phyloP scores from a whole-genome alignment of 2,888 invertebrate species.

The Stenoptilia bipunctidactyla region DNA sequence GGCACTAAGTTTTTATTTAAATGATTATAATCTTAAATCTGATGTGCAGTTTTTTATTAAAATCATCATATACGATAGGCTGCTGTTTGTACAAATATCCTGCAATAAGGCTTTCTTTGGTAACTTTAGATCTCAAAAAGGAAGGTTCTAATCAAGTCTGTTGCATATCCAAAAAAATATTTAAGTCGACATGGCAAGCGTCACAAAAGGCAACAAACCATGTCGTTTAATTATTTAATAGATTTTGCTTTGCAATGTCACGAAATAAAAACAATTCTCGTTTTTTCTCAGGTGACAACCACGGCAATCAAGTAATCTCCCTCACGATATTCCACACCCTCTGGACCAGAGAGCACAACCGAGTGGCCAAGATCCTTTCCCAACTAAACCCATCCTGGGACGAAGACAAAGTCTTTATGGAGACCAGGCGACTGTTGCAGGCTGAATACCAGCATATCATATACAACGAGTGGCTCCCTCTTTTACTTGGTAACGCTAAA shows the following conservation, averaged over 20 bases:
- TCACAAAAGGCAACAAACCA: too few relatives aligned
- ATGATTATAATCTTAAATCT: too few relatives aligned
- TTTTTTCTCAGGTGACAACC: conserved; percentile 74
- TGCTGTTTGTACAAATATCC: too few relatives aligned
- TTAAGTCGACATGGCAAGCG: too few relatives aligned
- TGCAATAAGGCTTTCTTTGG: too few relatives aligned
- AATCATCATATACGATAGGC: too few relatives aligned
- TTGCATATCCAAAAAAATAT: too few relatives aligned
- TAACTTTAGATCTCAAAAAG: too few relatives aligned
- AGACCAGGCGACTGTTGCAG: conserved; percentile 78
- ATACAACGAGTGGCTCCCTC: conserved; percentile 86
- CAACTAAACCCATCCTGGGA: conserved; percentile 80
- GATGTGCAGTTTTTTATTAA: too few relatives aligned
- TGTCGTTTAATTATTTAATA: too few relatives aligned
- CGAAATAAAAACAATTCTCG: neutral
- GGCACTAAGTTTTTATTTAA: too few relatives aligned
- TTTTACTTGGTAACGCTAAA: conserved; percentile 83
- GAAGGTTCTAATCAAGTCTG: too few relatives aligned
- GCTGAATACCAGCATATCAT: conserved; percentile 84
- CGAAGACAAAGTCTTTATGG: conserved; percentile 80
- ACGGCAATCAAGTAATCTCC: conserved; percentile 84
- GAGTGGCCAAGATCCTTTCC: conserved; percentile 74
- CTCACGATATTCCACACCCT: conserved; percentile 80
- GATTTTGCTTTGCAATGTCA: neutral
- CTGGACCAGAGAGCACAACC: conserved; percentile 85